These are phyloP conservation scores for Cryptocephalus primarius DNA, from an alignment of 2,888 invertebrate species.

Conservation along the genomic window DNA sequence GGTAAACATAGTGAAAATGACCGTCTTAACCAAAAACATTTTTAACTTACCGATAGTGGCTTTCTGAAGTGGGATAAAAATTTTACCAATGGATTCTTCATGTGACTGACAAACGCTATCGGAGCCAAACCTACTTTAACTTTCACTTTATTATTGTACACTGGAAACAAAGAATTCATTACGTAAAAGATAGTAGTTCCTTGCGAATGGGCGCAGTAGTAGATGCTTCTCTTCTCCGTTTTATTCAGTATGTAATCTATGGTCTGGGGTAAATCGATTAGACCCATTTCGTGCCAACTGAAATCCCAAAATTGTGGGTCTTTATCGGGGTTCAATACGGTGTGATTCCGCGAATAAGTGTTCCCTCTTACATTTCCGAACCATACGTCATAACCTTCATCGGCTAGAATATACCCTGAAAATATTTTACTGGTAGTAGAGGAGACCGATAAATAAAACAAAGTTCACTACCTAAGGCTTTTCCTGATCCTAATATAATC, in stretches of 20 bases:
- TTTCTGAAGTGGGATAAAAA: constrained; percentile 18
- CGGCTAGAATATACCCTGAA: constrained; percentile 18
- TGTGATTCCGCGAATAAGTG: constrained; percentile 18
- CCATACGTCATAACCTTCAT: constrained; percentile 28
- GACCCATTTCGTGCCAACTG: constrained; percentile 77
- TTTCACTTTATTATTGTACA: constrained; percentile 55
- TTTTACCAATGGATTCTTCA: constrained; percentile 30
- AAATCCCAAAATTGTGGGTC: constrained; percentile 34
- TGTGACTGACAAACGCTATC: constrained; percentile 51
- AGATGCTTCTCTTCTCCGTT: constrained; percentile 50
- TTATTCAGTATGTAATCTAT: constrained; percentile 57
- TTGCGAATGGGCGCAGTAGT: constrained; percentile 74
- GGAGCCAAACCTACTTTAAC: constrained; percentile 60
- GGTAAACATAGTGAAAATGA: background rate
- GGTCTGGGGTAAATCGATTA: constrained; percentile 69
- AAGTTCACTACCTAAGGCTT: no score
- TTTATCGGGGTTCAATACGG: constrained; percentile 14
- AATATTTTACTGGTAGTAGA: background rate
- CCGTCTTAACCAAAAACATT: background rate
- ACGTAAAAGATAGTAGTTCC: constrained; percentile 57
- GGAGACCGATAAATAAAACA: background rate
- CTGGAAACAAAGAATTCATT: constrained; percentile 51
- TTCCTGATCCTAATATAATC: no score
- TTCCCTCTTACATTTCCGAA: constrained; percentile 25
- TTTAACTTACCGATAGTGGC: constrained; percentile 12